A percentile compares a stretch with the other conserved stretches of the same genome.
These are phyloP conservation scores for Sarcophaga peregrina DNA, from an alignment of 1,140 invertebrate species.

Conservation along the genomic window DNA sequence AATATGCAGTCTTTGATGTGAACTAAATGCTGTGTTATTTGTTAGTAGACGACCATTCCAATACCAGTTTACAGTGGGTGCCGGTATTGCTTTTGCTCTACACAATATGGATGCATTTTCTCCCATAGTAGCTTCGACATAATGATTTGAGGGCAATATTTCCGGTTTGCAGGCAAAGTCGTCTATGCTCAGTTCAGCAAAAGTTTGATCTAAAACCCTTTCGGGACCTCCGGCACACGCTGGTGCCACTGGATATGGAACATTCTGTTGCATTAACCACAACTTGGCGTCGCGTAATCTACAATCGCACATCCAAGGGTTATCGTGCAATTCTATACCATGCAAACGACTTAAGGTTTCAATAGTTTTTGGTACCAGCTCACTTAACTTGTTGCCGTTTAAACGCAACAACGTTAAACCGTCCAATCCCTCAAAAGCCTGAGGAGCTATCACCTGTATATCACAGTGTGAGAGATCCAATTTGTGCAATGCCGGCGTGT, in stretches of 20 bases:
- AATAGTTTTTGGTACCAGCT: conserved; percentile 77
- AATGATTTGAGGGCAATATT: conserved; percentile 79
- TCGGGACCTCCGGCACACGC: conserved; percentile 77
- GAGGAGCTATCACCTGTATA: conserved; percentile 78
- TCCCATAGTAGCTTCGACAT: conserved; percentile 81
- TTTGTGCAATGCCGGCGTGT: conserved; percentile 81
- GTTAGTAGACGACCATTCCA: conserved; percentile 84
- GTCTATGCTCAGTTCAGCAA: conserved; percentile 80
- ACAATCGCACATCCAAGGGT: conserved; percentile 93
- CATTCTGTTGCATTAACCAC: conserved; percentile 85
- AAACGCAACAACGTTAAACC: conserved; percentile 83
- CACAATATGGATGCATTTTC: conserved; percentile 88
- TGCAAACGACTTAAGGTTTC: conserved; percentile 79
- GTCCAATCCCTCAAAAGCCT: conserved; percentile 84
- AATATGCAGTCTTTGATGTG: conserved; percentile 84
- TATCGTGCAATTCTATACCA: conserved; percentile 88
- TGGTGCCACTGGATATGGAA: conserved; percentile 82
- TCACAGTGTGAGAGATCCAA: conserved; percentile 86
- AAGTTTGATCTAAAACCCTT: conserved; percentile 75
- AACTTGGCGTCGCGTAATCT: conserved; percentile 82
- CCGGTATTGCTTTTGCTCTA: conserved; percentile 80
- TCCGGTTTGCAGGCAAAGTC: conserved; percentile 90
- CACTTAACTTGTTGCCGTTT: conserved; percentile 82
- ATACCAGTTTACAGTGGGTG: conserved; percentile 87
- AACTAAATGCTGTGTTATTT: conserved; percentile 83